A percentile compares a stretch with the other conserved stretches of the same genome.
These are phyloP conservation scores for Apeira syringaria DNA, from an alignment of 2,888 invertebrate species.

Conservation along the genomic window DNA sequence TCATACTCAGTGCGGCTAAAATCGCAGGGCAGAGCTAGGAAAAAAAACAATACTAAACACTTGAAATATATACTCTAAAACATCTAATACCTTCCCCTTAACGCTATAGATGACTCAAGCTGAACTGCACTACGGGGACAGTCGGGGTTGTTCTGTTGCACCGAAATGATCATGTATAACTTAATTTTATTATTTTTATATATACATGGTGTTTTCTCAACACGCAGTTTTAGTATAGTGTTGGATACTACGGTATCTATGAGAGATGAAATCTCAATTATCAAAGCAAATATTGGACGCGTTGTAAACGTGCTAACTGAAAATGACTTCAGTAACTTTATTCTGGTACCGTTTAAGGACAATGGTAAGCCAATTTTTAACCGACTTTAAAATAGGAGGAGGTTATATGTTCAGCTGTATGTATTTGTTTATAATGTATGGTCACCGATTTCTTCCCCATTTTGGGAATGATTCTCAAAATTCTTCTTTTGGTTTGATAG, in stretches of 20 bases:
- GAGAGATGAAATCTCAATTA: slow-evolving; percentile 44
- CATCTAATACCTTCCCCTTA: slow-evolving; percentile 14
- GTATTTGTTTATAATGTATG: no score
- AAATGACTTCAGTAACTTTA: slow-evolving; percentile 32
- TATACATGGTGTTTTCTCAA: slow-evolving; percentile 1
- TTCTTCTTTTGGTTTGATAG: no score
- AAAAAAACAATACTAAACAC: no score
- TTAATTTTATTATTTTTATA: slow-evolving; percentile 1
- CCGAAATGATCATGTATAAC: slow-evolving; percentile 23
- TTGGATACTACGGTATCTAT: slow-evolving; percentile 56
- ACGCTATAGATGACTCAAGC: background rate
- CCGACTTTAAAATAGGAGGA: no score
- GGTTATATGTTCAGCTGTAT: no score
- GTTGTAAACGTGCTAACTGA: slow-evolving; percentile 25
- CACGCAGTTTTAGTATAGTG: slow-evolving; percentile 54
- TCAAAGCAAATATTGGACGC: slow-evolving; percentile 41
- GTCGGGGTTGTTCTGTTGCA: slow-evolving; percentile 1
- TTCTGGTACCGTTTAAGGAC: slow-evolving; percentile 46
- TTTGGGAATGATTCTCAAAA: no score
- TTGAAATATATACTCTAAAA: no score
- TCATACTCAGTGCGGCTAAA: no score
- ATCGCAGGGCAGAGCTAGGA: no score
- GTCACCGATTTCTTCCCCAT: no score
- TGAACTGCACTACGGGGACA: slow-evolving; percentile 4
- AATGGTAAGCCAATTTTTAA: slow-evolving; percentile 28